Percentiles rank a stretch among this genome's conserved stretches.
Evolutionary conservation across 2,113 vertebrate species (phyloP).

Genomic region (Balaeniceps rex): DNA sequence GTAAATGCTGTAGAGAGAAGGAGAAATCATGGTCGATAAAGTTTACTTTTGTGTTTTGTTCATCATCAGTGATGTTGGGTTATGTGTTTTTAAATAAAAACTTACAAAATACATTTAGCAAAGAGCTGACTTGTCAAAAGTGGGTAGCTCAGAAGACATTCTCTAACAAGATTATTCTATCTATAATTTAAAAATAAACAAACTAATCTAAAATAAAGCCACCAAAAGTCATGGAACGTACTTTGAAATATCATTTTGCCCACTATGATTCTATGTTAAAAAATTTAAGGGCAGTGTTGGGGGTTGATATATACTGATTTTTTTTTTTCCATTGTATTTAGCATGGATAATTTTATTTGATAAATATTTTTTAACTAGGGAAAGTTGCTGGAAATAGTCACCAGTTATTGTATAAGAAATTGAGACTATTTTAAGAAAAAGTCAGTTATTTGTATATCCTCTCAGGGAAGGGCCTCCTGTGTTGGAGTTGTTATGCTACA

Average conservation of each 20-base stretch:
- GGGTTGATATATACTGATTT: neutral
- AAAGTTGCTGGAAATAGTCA: neutral
- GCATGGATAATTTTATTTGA: neutral
- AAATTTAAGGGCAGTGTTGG: neutral
- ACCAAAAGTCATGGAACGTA: neutral
- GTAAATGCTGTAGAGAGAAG: constrained; percentile 4
- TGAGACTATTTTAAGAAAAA: neutral
- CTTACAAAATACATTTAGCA: neutral
- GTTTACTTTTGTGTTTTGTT: neutral
- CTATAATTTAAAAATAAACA: neutral
- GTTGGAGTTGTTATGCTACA: neutral
- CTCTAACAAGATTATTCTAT: neutral
- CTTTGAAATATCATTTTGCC: neutral
- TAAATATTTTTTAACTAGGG: neutral
- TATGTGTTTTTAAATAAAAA: neutral
- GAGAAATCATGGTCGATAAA: neutral
- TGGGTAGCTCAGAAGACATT: neutral
- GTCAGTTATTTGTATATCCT: neutral
- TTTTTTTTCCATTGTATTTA: neutral
- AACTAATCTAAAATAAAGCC: neutral
- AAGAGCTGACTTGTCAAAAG: neutral
- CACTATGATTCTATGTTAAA: neutral
- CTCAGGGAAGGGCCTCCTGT: neutral
- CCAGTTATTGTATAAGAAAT: neutral
- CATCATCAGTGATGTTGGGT: neutral